Percentiles rank a stretch among this genome's conserved stretches.
phyloP scores from a whole-genome alignment of 2,113 vertebrate genomes.

The Pungitius pungitius region DNA sequence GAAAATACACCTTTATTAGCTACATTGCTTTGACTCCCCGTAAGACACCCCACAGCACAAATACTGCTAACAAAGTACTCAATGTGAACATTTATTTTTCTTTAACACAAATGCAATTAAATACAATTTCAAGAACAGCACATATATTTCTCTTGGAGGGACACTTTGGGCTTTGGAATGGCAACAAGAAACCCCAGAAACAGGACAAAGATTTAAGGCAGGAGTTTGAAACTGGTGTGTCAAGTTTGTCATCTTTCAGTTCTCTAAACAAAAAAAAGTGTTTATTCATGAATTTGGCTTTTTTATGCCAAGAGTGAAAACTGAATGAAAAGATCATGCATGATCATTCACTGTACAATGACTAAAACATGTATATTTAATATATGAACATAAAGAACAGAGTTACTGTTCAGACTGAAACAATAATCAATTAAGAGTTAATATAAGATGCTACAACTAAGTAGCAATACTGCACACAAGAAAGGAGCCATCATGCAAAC shows the following conservation, averaged over 20 bases:
- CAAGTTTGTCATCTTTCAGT: neutral
- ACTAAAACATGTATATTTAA: neutral
- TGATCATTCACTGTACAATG: constrained; percentile 30
- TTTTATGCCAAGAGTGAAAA: constrained; percentile 11
- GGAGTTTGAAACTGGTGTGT: constrained; percentile 3
- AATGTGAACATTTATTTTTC: constrained; percentile 55
- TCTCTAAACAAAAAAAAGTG: neutral
- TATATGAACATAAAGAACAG: neutral
- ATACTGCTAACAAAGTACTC: constrained; percentile 9
- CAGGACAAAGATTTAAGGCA: constrained; percentile 18
- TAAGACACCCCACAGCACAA: too few species aligned
- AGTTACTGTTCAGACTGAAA: constrained; percentile 22
- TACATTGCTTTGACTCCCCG: too few species aligned
- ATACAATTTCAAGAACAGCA: constrained; percentile 55
- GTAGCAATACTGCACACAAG: constrained; percentile 20
- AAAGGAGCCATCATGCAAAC: constrained; percentile 40
- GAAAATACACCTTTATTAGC: too few species aligned
- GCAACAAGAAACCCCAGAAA: constrained; percentile 17
- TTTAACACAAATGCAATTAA: constrained; percentile 51
- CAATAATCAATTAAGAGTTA: constrained; percentile 26
- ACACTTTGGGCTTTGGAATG: neutral
- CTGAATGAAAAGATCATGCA: constrained; percentile 40
- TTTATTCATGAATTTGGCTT: constrained; percentile 32
- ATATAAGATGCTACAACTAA: neutral
- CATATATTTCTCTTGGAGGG: constrained; percentile 14